Conservation (phyloP, 1,140 invertebrate genomes). For the Drosophila sp. region DNA sequence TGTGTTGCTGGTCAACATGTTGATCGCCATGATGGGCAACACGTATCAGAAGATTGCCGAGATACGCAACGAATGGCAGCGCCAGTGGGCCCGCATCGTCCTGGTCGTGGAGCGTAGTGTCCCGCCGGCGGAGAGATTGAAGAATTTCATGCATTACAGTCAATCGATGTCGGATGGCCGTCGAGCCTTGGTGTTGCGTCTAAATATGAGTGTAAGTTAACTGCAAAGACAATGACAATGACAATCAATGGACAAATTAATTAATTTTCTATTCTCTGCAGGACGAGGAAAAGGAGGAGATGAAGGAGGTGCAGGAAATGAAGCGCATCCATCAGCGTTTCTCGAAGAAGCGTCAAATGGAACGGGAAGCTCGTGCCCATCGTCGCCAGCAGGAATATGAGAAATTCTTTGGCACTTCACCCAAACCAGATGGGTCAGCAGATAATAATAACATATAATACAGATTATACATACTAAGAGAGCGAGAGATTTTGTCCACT, state of each 20-base stretch:
- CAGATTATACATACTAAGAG: background rate
- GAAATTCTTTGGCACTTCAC: conserved; percentile 73
- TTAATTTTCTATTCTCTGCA: conserved; percentile 69
- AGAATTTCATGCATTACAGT: conserved; percentile 95
- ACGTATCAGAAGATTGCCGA: conserved; percentile 99
- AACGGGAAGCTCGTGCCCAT: conserved; percentile 64
- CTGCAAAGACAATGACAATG: background rate
- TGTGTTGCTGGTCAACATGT: conserved; percentile 97
- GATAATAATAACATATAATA: conserved; percentile 64
- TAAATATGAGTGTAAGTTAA: conserved; percentile 90
- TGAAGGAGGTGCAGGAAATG: conserved; percentile 96
- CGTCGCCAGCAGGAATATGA: conserved; percentile 77
- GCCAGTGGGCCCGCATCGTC: conserved; percentile 99
- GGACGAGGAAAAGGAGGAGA: conserved; percentile 96
- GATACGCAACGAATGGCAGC: conserved; percentile 98
- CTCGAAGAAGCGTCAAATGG: conserved; percentile 87
- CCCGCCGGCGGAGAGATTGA: conserved; percentile 91
- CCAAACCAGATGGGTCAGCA: conserved; percentile 43
- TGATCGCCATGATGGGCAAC: conserved; percentile 99
- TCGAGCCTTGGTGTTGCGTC: conserved; percentile 92
- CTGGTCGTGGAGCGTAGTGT: conserved; percentile 98
- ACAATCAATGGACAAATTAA: background rate
- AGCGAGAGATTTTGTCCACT: background rate
- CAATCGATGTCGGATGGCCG: conserved; percentile 96
- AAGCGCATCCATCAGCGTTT: conserved; percentile 91